Conservation (phyloP, 2,888 invertebrate species). For the Hipparchia sbordonii region DNA sequence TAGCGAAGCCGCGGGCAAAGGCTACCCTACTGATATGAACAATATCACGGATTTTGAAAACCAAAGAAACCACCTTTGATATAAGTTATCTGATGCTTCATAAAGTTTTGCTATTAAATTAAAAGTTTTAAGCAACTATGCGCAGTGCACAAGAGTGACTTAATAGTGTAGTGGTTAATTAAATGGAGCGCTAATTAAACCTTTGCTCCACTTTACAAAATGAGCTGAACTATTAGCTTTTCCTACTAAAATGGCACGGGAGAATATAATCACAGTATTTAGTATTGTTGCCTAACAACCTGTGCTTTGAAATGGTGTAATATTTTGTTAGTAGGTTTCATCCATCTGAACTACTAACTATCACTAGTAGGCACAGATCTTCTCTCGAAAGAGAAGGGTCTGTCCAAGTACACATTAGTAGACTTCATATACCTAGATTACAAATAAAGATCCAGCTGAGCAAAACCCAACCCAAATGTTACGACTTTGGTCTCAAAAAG, state of each 20-base stretch:
- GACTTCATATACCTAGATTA: too few relatives aligned
- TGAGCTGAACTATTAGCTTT: constrained; percentile 19
- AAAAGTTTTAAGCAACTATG: constrained; percentile 7
- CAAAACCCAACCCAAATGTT: too few relatives aligned
- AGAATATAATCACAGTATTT: neutral
- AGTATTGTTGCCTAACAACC: neutral
- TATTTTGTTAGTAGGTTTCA: neutral
- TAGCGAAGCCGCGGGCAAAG: too few relatives aligned
- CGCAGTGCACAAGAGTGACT: constrained; percentile 11
- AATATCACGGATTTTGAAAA: neutral
- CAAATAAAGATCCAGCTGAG: too few relatives aligned
- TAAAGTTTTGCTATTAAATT: constrained; percentile 1
- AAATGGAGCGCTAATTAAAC: constrained; percentile 20
- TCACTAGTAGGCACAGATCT: too few relatives aligned
- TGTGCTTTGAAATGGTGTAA: neutral
- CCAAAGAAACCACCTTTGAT: neutral
- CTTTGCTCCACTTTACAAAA: constrained; percentile 23
- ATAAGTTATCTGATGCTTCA: neutral
- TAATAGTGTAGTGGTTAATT: constrained; percentile 21
- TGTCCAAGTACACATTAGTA: too few relatives aligned
- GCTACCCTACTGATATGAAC: neutral
- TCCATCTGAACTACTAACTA: too few relatives aligned
- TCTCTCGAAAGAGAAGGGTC: too few relatives aligned
- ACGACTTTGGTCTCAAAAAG: too few relatives aligned
- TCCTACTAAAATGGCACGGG: constrained; percentile 9